Evolutionary conservation across 1,140 invertebrate genomes (phyloP), one percentile per base, ranked within the genome.

Genomic region (Drosophila asahinai): DNA sequence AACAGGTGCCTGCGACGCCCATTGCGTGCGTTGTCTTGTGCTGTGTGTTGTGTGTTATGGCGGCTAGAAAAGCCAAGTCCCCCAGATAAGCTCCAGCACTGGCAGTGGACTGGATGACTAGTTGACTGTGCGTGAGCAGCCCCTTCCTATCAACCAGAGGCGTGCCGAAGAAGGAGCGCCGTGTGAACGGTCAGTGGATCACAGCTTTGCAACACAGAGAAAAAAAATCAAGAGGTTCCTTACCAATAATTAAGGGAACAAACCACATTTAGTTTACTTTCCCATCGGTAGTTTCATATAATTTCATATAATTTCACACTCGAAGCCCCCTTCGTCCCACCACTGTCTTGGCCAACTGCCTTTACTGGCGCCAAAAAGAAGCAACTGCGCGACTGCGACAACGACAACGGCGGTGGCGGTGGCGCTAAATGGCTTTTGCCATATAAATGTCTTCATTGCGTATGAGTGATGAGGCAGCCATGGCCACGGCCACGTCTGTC

Each of bases 381-480:
- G 79, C 75, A 4, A 40, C 52, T 54, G 12, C 27, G 48, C 27
- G 3, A 52, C 33, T 38, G 33, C 52, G 51, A 49, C 65, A 49
- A 25, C 73, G 47, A 51, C 70, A 72, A 36, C 54, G 40, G 22
- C 22, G 22, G 22, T 22, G 19, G 36, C 63, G 54, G 75, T 51
- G 86, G 78, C 78, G 84, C 75, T 80, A 86, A 90, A 81, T 87
- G 86, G 48, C 62, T 90, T 90, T 90, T 86, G 86, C 86, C 86
- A 90, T 90, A 89, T 90, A 89, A 89, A 89, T 89, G 86, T 89
- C 86, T 89, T 89, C 86, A 89, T 89, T 89, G 86, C 86, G 86
- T 89, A 87, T 87, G 84, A 87, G 86, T 87, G 86, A 87, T 87
- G 83, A 83, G 76, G 83, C 76, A 77, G 81, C 77, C 42, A 52